Evolutionary conservation across 2,113 vertebrate species (phyloP), one percentile per base, ranked within the genome.

Genomic region (Nanorana parkeri): DNA sequence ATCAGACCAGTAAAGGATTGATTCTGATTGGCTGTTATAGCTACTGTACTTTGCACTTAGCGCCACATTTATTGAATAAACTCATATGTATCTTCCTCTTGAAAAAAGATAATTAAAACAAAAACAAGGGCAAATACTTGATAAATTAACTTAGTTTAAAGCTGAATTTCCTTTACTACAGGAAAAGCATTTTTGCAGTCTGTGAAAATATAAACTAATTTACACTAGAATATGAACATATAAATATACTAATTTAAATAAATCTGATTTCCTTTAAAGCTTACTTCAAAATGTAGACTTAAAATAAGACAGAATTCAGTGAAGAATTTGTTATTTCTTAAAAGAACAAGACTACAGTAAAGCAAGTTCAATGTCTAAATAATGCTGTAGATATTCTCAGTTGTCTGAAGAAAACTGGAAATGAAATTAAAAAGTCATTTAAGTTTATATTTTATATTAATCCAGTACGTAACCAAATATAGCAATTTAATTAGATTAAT

Each of bases 191-290:
- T 58, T 79, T 29, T 78, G 66, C n/a, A 47, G 65, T n/a, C 3
- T 17, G 77, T 79, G 54, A 80, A 80, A 80, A 69, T 60, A 71
- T 80, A 68, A 80, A 60, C 1, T 51, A 3, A n/a, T 69, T 69
- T 60, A 58, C 65, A n/a, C n/a, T n/a, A 79, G 17, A 60, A 24
- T 32, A 60, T 17, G 26, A 20, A 60, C 66, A 68, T 78, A 78
- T 65, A 80, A 80, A 80, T 80, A 80, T 69, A 69, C 19, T 68
- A 47, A 80, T 61, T n/a, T 19, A 17, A 61, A 61, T 51, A 47
- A 1, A 17, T 61, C n/a, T 77, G 7, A 32, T 64, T 77, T 52
- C 23, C 17, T 17, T 58, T 29, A 78, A 68, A 68, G 26, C 64
- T 68, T 58, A 23, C n/a, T 26, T 63, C 21, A 52, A 52, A 71